phyloP scores from a whole-genome alignment of 2,797 vertebrate species.

The Acanthis flammea region DNA sequence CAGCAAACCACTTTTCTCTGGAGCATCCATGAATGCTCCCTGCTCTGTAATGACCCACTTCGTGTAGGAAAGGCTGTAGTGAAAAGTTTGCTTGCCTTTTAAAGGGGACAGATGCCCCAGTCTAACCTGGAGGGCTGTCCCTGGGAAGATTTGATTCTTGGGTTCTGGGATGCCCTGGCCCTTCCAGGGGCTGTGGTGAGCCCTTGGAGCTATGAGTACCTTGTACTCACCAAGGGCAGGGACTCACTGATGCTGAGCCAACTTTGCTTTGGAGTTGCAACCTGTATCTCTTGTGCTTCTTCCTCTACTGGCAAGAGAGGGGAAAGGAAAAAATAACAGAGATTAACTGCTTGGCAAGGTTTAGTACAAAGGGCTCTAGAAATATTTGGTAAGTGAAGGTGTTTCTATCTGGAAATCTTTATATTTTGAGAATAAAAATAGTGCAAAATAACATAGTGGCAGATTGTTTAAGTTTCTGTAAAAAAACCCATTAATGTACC shows the following conservation, averaged over 20 bases:
- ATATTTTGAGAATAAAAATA: neutral
- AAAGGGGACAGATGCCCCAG: neutral
- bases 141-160: neutral
- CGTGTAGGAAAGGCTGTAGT: accelerated
- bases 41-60: accelerated
- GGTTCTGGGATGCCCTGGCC: neutral
- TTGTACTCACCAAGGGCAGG: accelerated
- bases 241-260: accelerated
- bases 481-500: neutral
- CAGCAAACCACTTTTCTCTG: neutral
- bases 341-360: neutral
- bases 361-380: neutral
- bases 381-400: neutral
- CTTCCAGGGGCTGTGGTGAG: neutral
- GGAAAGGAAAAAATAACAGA: neutral
- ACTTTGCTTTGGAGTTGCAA: neutral
- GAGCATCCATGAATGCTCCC: neutral
- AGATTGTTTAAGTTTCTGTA: neutral
- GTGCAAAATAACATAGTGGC: neutral
- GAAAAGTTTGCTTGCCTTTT: neutral
- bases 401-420: neutral
- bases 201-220: accelerated
- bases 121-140: neutral
- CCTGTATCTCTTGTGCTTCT: accelerated
- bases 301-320: neutral